A percentile compares a stretch with the other conserved stretches of the same genome.
phyloP scores from a whole-genome alignment of 2,888 invertebrate species.

The Orthosia gracilis region DNA sequence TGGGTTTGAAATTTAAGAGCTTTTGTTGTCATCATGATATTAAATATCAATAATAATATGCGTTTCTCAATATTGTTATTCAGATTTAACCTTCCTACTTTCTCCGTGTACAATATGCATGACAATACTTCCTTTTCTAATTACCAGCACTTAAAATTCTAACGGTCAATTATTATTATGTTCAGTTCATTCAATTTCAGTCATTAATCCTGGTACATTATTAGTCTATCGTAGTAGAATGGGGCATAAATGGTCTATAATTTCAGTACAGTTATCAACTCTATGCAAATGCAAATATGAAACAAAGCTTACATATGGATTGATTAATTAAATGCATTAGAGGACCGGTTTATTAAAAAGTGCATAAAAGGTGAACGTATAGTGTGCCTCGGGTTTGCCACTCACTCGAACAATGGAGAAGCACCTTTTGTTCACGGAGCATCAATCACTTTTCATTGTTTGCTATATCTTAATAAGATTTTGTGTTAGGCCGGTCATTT shows the following conservation, averaged over 20 bases:
- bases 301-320: conserved; percentile 75
- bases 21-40: conserved; percentile 38
- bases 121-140: conserved; percentile 26
- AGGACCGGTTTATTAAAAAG: conserved; percentile 86
- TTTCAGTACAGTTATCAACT: conserved; percentile 62
- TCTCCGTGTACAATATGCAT: conserved; percentile 26
- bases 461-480: conserved; percentile 90
- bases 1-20: conserved; percentile 12
- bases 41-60: conserved; percentile 14
- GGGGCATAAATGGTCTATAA: conserved; percentile 42
- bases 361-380: conserved; percentile 79
- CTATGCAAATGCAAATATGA: conserved; percentile 69
- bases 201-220: conserved; percentile 48
- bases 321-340: conserved; percentile 88
- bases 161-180: conserved; percentile 50
- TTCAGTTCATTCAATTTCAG: conserved; percentile 34
- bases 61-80: conserved; percentile 3
- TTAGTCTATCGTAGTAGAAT: conserved; percentile 44
- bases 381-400: conserved; percentile 77
- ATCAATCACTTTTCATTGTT: conserved; percentile 89
- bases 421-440: conserved; percentile 86
- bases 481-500: conserved; percentile 88
- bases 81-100: conserved; percentile 9
- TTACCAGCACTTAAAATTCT: conserved; percentile 17
- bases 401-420: conserved; percentile 81